A percentile compares a stretch with the other conserved stretches of the same genome.
phyloP scores from a whole-genome alignment of 2,888 invertebrate species.

The Portevinia maculata region DNA sequence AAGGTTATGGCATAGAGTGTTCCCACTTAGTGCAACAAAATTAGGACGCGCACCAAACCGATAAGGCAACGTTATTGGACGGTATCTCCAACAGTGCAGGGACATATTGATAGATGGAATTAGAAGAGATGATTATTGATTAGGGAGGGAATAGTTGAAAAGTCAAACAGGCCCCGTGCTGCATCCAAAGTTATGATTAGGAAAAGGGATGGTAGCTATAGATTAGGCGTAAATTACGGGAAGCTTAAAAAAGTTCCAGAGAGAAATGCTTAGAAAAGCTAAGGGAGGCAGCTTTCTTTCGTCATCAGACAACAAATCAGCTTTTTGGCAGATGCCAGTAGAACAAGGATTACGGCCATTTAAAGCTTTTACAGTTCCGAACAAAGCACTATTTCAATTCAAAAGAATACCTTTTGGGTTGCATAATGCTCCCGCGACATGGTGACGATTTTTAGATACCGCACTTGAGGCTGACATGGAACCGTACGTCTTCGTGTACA shows the following conservation, averaged over 20 bases:
- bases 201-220: not conserved
- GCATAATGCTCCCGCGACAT: constrained; percentile 20
- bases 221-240: not conserved
- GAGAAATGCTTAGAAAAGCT: not conserved
- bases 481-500: constrained; percentile 25
- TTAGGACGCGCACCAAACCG: not conserved
- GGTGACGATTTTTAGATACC: constrained; percentile 22
- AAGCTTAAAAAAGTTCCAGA: not conserved
- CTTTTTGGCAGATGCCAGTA: constrained; percentile 24
- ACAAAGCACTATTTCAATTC: constrained; percentile 15
- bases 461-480: constrained; percentile 14
- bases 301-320: not conserved
- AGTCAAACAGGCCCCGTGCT: not conserved
- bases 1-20: no score
- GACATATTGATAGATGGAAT: not conserved
- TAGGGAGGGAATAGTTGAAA: not conserved
- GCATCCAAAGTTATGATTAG: not conserved
- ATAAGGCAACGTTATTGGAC: constrained; percentile 12
- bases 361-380: not conserved
- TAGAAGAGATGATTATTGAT: constrained; percentile 1
- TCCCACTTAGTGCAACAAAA: constrained; percentile 5
- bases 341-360: not conserved
- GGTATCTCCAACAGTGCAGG: not conserved
- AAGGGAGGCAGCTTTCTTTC: constrained; percentile 2
- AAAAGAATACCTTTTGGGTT: constrained; percentile 31